Evolutionary conservation across 2,797 vertebrate genomes (phyloP).

Genomic region (Tokudaia tokunoshimensis): DNA sequence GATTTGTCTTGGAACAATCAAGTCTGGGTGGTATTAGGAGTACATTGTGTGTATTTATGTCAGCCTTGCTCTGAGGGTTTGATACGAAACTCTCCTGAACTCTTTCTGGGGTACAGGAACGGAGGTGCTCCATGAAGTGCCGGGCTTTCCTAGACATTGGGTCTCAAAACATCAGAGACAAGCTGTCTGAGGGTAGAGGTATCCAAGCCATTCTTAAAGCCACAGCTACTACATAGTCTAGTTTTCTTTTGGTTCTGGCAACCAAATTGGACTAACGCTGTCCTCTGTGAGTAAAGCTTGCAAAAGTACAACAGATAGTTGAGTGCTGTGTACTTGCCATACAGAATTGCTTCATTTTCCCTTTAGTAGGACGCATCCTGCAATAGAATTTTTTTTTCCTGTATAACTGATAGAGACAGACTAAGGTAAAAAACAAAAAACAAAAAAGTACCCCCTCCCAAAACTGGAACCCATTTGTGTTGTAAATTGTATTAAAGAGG

Average conservation of each 20-base stretch:
- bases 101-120: conserved; percentile 2
- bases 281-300: neutral
- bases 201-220: conserved; percentile 43
- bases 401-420: neutral
- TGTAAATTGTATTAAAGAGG: conserved; percentile 63
- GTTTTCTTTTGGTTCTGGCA: neutral
- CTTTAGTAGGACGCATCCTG: conserved; percentile 55
- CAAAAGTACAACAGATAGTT: conserved; percentile 23
- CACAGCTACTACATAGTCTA: conserved; percentile 41
- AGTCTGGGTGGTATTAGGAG: neutral
- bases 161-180: conserved; percentile 24
- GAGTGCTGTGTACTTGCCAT: conserved; percentile 64
- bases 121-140: neutral
- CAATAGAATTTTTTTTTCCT: conserved; percentile 50
- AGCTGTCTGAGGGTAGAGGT: neutral
- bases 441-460: too few relatives aligned
- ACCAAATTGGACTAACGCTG: neutral
- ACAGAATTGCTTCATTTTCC: conserved; percentile 54
- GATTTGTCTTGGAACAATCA: neutral
- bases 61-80: neutral
- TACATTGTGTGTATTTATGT: neutral
- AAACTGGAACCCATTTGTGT: conserved; percentile 49
- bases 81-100: neutral
- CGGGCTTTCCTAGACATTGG: neutral
- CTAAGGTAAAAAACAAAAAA: conserved; percentile 49